These are phyloP conservation scores for Eremophila alpestris DNA, from an alignment of 2,797 vertebrate species.

Conservation along the genomic window DNA sequence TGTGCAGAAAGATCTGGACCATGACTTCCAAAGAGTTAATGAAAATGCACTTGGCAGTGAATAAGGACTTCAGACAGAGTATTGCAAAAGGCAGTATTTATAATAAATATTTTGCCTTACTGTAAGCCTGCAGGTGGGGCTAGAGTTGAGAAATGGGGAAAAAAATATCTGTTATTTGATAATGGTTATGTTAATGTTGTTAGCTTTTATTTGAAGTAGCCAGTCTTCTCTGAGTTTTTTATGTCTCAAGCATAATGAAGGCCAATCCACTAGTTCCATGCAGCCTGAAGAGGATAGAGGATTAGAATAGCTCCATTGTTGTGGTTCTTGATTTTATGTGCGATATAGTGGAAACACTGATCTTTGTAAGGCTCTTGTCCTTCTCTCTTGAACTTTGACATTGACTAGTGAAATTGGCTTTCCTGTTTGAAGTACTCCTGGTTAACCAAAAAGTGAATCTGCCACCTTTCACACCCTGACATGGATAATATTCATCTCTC, in stretches of 20 bases:
- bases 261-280: neutral
- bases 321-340: neutral
- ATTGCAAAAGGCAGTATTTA: neutral
- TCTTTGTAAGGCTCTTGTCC: neutral
- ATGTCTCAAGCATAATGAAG: neutral
- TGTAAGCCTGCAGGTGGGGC: neutral
- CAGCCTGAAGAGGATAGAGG: neutral
- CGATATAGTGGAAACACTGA: neutral
- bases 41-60: neutral
- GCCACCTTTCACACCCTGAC: neutral
- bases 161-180: neutral
- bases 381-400: conserved; percentile 4
- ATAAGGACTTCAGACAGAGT: neutral
- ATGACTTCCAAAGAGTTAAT: neutral
- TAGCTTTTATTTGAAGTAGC: neutral
- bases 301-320: neutral
- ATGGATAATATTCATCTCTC: neutral
- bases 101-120: neutral
- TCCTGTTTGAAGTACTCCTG: neutral
- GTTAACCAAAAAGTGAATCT: neutral
- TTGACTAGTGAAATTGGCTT: neutral
- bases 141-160: neutral
- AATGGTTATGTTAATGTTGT: neutral
- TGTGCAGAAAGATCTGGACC: neutral
- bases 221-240: neutral